phyloP scores from a whole-genome alignment of 2,888 invertebrate species.

The Ichneumoninae sp. region DNA sequence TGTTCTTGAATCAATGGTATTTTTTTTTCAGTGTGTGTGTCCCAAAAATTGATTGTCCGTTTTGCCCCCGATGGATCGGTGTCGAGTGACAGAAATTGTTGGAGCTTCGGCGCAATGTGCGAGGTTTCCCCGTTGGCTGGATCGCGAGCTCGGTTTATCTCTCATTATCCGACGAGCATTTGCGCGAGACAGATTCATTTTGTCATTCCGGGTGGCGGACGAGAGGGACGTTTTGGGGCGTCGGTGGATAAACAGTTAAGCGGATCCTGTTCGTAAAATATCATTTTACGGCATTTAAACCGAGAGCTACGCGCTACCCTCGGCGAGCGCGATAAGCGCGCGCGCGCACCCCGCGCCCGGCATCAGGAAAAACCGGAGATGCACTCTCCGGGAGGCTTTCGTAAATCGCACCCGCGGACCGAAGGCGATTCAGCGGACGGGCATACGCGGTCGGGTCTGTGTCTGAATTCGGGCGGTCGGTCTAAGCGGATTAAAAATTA shows the following conservation, averaged over 20 bases:
- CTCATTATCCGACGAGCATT: neutral
- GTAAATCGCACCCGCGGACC: conserved; percentile 32
- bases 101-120: neutral
- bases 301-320: conserved; percentile 20
- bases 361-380: conserved; percentile 22
- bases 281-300: conserved; percentile 68
- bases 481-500: conserved; percentile 78
- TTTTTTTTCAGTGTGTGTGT: no score
- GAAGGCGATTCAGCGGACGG: conserved; percentile 5
- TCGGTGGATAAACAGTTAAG: conserved; percentile 42
- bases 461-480: conserved; percentile 68
- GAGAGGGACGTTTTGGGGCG: neutral
- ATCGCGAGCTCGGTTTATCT: neutral
- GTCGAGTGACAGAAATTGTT: neutral
- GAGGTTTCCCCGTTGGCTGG: neutral
- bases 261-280: conserved; percentile 62
- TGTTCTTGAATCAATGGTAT: no score
- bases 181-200: conserved; percentile 12
- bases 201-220: conserved; percentile 9
- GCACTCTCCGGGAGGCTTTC: conserved; percentile 22
- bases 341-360: neutral
- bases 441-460: conserved; percentile 44
- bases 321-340: neutral
- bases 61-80: no score
- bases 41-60: no score